Percentiles rank a stretch among this genome's conserved stretches.
phyloP scores from a whole-genome alignment of 1,140 invertebrate genomes.

The Sinella curviseta region DNA sequence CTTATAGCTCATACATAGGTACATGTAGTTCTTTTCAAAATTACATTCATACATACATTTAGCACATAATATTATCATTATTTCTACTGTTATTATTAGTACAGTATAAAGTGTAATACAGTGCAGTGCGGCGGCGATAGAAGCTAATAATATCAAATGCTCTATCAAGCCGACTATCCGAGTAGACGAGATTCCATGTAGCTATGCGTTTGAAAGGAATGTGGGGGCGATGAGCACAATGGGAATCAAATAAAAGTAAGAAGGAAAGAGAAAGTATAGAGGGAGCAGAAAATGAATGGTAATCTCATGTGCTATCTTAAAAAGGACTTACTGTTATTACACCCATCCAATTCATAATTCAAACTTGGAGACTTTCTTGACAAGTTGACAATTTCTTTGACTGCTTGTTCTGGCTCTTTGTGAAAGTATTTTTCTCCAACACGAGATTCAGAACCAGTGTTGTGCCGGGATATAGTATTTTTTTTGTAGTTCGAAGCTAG shows the following conservation, averaged over 20 bases:
- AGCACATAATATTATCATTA: too few species aligned
- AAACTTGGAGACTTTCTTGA: conserved; percentile 16
- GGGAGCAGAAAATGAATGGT: background rate
- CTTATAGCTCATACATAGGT: too few species aligned
- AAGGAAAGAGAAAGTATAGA: background rate
- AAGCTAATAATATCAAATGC: too few species aligned
- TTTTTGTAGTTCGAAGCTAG: too few species aligned
- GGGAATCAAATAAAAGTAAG: background rate
- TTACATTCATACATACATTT: too few species aligned
- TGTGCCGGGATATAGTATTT: too few species aligned
- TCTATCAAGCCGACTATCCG: too few species aligned
- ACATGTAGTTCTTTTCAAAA: too few species aligned
- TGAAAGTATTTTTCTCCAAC: background rate
- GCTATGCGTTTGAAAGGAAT: background rate
- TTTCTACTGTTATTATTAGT: too few species aligned
- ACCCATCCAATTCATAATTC: conserved; percentile 24
- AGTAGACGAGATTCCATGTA: background rate
- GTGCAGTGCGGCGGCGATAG: too few species aligned
- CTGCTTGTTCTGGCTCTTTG: background rate
- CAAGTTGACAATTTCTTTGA: conserved; percentile 26
- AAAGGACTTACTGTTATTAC: conserved; percentile 12
- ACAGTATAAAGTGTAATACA: too few species aligned
- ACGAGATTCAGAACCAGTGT: background rate
- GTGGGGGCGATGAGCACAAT: background rate
- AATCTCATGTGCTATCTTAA: conserved; percentile 9